These are phyloP conservation scores for Hoplodrina blanda DNA, from an alignment of 2,888 invertebrate genomes.

Conservation along the genomic window DNA sequence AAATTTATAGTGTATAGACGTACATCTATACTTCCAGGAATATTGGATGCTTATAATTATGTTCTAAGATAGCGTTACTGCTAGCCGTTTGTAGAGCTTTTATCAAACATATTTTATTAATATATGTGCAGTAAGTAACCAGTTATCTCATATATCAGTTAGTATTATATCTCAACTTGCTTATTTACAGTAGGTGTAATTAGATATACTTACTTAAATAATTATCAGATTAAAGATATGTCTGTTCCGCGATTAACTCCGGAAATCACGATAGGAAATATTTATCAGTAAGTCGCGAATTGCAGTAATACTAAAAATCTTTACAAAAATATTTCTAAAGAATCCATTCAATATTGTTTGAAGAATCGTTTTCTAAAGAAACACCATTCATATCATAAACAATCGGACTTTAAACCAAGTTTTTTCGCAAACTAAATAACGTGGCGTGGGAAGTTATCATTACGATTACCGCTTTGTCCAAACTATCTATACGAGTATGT, in stretches of 20 bases:
- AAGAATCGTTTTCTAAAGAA: conserved; percentile 17
- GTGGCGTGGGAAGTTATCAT: conserved; percentile 54
- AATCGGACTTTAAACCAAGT: conserved; percentile 49
- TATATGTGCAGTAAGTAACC: conserved; percentile 29
- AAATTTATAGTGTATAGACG: not conserved
- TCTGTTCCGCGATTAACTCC: conserved; percentile 5
- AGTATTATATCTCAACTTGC: not conserved
- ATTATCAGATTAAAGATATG: conserved; percentile 31
- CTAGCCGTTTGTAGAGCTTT: too few species aligned
- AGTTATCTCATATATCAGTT: conserved; percentile 15
- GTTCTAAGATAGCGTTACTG: too few species aligned
- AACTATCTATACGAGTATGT: conserved; percentile 33
- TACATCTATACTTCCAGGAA: too few species aligned
- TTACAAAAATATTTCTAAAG: conserved; percentile 29
- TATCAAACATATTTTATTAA: too few species aligned
- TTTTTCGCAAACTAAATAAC: conserved; percentile 50
- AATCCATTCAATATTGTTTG: conserved; percentile 17
- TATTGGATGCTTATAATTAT: too few species aligned
- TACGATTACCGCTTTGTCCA: conserved; percentile 47
- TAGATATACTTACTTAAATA: conserved; percentile 22
- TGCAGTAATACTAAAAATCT: conserved; percentile 1
- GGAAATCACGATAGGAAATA: conserved; percentile 13
- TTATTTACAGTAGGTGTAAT: conserved; percentile 18
- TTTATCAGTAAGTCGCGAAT: conserved; percentile 11
- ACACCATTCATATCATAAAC: conserved; percentile 30